Percentiles rank a stretch among this genome's conserved stretches.
phyloP scores from a whole-genome alignment of 2,113 vertebrate species.

The Paratilapia polleni region DNA sequence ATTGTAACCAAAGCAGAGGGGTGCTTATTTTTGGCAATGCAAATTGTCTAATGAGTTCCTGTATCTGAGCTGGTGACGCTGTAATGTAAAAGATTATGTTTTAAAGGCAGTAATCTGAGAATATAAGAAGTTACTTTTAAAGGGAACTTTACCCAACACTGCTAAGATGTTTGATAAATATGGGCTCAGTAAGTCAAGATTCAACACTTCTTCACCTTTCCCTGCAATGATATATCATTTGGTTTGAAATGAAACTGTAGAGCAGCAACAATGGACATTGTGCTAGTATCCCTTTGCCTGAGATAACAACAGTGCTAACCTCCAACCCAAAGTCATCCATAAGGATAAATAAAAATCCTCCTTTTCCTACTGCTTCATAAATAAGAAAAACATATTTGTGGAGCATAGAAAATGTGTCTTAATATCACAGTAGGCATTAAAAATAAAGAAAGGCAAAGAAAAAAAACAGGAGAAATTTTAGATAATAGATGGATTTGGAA shows the following conservation, averaged over 20 bases:
- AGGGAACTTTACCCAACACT: no score
- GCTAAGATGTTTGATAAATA: neutral
- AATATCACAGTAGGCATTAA: neutral
- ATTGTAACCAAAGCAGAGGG: neutral
- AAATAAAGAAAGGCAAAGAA: neutral
- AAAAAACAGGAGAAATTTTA: neutral
- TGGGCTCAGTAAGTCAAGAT: neutral
- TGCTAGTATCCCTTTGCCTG: constrained; percentile 14
- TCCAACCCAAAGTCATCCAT: neutral
- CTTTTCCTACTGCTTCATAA: neutral
- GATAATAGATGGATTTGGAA: neutral
- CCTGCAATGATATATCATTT: neutral
- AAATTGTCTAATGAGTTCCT: neutral
- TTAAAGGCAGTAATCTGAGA: neutral
- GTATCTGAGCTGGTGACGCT: neutral
- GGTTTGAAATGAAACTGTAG: neutral
- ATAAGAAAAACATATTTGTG: constrained; percentile 31
- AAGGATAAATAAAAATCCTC: neutral
- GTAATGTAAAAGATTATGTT: neutral
- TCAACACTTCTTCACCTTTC: neutral
- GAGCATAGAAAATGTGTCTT: neutral
- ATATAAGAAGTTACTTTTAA: neutral
- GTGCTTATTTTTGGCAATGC: no score
- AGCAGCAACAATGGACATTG: neutral
- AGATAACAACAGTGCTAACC: constrained; percentile 15